phyloP scores from a whole-genome alignment of 2,797 vertebrate species.

The Melanogrammus aeglefinus region DNA sequence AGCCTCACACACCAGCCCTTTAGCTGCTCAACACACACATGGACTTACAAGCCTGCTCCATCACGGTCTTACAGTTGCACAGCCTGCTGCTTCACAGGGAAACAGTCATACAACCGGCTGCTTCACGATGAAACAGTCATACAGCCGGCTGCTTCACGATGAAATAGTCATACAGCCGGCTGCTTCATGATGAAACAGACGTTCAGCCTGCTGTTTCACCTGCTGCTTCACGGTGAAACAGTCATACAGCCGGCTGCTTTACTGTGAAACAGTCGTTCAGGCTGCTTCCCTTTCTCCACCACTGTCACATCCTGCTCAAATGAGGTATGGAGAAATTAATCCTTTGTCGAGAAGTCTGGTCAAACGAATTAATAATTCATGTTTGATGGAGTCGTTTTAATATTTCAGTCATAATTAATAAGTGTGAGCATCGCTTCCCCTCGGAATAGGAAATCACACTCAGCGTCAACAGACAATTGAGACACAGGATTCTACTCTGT shows the following conservation, averaged over 20 bases:
- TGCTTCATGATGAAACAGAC: not conserved
- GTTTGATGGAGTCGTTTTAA: slow-evolving; percentile 75
- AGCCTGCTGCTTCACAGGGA: not conserved
- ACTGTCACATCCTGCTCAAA: slow-evolving; percentile 35
- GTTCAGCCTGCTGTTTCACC: not conserved
- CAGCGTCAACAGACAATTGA: slow-evolving; percentile 64
- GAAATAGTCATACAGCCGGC: not conserved
- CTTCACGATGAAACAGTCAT: not conserved
- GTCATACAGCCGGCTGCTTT: not conserved
- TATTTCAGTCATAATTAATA: slow-evolving; percentile 80
- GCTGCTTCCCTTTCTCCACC: no score
- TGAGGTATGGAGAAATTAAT: slow-evolving; percentile 71
- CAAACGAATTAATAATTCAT: slow-evolving; percentile 77
- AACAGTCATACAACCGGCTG: not conserved
- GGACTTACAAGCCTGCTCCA: not conserved
- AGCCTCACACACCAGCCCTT: not conserved
- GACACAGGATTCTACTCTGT: slow-evolving; percentile 37
- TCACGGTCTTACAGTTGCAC: not conserved
- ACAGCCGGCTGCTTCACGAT: not conserved
- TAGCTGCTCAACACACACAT: not conserved
- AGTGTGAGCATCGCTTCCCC: slow-evolving; percentile 54
- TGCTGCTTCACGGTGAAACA: no score
- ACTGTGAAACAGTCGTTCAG: no score
- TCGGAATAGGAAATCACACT: slow-evolving; percentile 60
- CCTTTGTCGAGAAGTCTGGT: slow-evolving; percentile 69